Conservation (phyloP, 2,797 vertebrate species). For the Tiaroga cobitis region DNA sequence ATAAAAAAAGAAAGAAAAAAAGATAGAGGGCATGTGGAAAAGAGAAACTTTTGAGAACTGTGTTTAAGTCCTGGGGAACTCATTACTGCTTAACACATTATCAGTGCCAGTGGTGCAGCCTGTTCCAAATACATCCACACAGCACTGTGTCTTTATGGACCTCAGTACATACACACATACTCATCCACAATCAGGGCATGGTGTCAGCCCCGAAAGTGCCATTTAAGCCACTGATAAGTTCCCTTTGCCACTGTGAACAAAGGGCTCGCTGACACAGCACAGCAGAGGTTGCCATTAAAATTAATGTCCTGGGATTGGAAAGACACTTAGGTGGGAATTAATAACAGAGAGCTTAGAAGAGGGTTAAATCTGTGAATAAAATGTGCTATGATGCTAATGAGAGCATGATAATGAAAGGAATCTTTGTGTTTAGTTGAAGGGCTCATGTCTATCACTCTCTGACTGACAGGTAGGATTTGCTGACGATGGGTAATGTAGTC, state of each 20-base stretch:
- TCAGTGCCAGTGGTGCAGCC: constrained; percentile 37
- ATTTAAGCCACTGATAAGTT: constrained; percentile 47
- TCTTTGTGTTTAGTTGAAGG: background rate
- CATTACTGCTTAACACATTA: constrained; percentile 53
- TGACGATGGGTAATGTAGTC: constrained; percentile 24
- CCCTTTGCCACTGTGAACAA: background rate
- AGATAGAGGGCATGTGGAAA: constrained; percentile 12
- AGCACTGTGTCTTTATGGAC: constrained; percentile 38
- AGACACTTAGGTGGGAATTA: constrained; percentile 13
- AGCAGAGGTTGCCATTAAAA: constrained; percentile 48
- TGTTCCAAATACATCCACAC: constrained; percentile 45
- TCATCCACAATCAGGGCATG: constrained; percentile 31
- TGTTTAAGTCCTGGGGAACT: constrained; percentile 54
- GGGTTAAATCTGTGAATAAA: constrained; percentile 24
- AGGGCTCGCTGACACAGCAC: constrained; percentile 50
- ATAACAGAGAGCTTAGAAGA: background rate
- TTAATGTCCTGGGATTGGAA: constrained; percentile 44
- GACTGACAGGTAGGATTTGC: constrained; percentile 11
- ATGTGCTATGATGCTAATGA: constrained; percentile 13
- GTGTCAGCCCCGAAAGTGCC: constrained; percentile 43
- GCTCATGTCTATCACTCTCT: constrained; percentile 2
- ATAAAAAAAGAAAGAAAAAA: background rate
- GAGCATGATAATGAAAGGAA: background rate
- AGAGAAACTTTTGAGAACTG: constrained; percentile 40
- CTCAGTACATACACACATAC: constrained; percentile 14